A percentile compares a stretch with the other conserved stretches of the same genome.
Evolutionary conservation across 2,797 vertebrate genomes (phyloP).

Genomic region (Myripristis murdjan): DNA sequence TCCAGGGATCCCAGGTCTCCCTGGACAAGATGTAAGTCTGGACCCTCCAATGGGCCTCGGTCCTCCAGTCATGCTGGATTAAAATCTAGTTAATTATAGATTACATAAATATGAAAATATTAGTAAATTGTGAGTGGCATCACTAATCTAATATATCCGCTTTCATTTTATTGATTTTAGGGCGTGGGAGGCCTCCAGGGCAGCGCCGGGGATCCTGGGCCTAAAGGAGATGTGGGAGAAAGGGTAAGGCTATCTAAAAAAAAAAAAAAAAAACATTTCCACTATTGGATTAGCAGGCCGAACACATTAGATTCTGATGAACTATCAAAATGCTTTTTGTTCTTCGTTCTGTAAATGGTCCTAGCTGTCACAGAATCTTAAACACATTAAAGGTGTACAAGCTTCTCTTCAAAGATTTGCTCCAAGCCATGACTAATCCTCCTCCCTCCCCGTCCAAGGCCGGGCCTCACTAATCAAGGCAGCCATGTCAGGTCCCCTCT

Average conservation of each 20-base stretch:
- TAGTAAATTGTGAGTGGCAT: background rate
- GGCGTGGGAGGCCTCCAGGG: conserved; percentile 85
- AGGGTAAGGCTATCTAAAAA: conserved; percentile 76
- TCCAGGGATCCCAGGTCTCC: conserved; percentile 84
- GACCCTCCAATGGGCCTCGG: background rate
- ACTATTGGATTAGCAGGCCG: conserved; percentile 54
- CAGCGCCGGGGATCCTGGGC: conserved; percentile 78
- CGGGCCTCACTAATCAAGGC: conserved; percentile 70
- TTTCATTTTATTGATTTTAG: conserved; percentile 69
- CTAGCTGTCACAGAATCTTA: conserved; percentile 58
- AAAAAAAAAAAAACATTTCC: conserved; percentile 2
- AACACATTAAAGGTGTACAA: conserved; percentile 72
- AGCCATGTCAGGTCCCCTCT: conserved; percentile 62
- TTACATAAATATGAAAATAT: conserved; percentile 2
- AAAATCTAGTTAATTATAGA: background rate
- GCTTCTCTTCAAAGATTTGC: conserved; percentile 74
- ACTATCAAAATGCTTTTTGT: conserved; percentile 61
- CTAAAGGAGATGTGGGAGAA: conserved; percentile 88
- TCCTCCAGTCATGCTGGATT: background rate
- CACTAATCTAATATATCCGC: background rate
- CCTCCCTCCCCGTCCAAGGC: conserved; percentile 40
- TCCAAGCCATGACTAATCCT: conserved; percentile 74
- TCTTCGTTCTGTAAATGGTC: conserved; percentile 57
- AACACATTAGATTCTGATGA: conserved; percentile 55
- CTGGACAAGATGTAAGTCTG: conserved; percentile 78